phyloP scores from a whole-genome alignment of 2,797 vertebrate genomes.

The Syngnathus acus region DNA sequence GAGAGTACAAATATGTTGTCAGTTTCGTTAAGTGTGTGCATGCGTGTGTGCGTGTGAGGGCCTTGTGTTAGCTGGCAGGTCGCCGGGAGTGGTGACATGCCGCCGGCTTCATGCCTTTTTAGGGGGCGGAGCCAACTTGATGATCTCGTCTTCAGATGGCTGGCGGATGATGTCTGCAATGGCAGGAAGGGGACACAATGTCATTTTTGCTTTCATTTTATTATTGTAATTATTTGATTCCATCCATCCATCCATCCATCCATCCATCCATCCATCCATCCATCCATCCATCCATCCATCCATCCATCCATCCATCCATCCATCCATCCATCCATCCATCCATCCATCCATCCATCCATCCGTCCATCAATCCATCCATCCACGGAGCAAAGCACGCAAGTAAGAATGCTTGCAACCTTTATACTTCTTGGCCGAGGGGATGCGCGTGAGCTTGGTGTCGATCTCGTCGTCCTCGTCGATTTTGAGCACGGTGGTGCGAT shows the following conservation, averaged over 20 bases:
- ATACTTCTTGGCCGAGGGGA: constrained; percentile 95
- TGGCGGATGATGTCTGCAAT: constrained; percentile 87
- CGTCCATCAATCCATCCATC: neutral
- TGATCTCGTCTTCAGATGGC: constrained; percentile 94
- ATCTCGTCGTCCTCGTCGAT: constrained; percentile 93
- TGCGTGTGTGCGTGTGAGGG: constrained; percentile 3
- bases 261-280: neutral
- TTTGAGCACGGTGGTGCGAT: constrained; percentile 91
- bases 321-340: neutral
- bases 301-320: neutral
- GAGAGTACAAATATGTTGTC: constrained; percentile 9
- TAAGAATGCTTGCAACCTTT: constrained; percentile 70
- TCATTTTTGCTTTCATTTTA: too few relatives aligned
- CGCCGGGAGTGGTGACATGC: constrained; percentile 39
- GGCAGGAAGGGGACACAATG: neutral
- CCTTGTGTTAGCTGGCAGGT: constrained; percentile 29
- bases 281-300: neutral
- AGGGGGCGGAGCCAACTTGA: constrained; percentile 89
- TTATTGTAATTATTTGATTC: too few relatives aligned
- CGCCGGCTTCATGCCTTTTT: constrained; percentile 80
- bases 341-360: too few relatives aligned
- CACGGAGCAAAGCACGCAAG: neutral
- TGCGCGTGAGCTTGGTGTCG: constrained; percentile 92
- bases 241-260: too few relatives aligned
- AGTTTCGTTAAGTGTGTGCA: neutral